Evolutionary conservation across 2,797 vertebrate genomes (phyloP).

Genomic region (Lepidocolaptes lacrymiger): DNA sequence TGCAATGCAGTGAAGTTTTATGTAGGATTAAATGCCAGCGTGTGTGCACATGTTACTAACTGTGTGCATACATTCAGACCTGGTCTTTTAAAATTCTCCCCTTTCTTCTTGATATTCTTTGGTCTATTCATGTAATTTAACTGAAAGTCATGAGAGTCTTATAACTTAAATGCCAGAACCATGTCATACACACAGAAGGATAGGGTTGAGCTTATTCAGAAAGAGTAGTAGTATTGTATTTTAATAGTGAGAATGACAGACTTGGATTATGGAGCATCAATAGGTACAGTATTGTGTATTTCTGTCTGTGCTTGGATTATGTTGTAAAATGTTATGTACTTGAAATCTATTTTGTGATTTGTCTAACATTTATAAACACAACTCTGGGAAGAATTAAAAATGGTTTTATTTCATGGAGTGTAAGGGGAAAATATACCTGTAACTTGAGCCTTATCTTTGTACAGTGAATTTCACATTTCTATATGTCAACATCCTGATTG

Average conservation of each 20-base stretch:
- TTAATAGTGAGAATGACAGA: conserved; percentile 37
- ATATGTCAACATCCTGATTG: conserved; percentile 92
- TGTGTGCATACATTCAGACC: conserved; percentile 15
- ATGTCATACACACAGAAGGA: not conserved
- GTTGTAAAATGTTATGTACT: conserved; percentile 80
- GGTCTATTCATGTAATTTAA: not conserved
- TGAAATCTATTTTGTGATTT: conserved; percentile 81
- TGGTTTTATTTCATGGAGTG: conserved; percentile 76
- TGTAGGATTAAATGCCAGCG: conserved; percentile 43
- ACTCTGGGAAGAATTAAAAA: conserved; percentile 88
- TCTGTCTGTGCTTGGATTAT: conserved; percentile 79
- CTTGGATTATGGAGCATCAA: conserved; percentile 62
- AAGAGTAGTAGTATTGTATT: not conserved
- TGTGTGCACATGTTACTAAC: conserved; percentile 4
- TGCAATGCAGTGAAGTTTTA: conserved; percentile 36
- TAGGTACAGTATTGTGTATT: conserved; percentile 83
- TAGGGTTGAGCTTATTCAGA: conserved; percentile 32
- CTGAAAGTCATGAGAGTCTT: not conserved
- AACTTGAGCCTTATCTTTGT: conserved; percentile 97
- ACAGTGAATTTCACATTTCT: conserved; percentile 95
- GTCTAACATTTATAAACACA: conserved; percentile 84
- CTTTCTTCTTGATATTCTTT: not conserved
- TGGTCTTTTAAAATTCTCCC: not conserved
- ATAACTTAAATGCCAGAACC: not conserved
- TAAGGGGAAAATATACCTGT: conserved; percentile 79